These are phyloP conservation scores for Oenanthe oenanthe DNA, from an alignment of 2,113 vertebrate genomes.

Conservation along the genomic window DNA sequence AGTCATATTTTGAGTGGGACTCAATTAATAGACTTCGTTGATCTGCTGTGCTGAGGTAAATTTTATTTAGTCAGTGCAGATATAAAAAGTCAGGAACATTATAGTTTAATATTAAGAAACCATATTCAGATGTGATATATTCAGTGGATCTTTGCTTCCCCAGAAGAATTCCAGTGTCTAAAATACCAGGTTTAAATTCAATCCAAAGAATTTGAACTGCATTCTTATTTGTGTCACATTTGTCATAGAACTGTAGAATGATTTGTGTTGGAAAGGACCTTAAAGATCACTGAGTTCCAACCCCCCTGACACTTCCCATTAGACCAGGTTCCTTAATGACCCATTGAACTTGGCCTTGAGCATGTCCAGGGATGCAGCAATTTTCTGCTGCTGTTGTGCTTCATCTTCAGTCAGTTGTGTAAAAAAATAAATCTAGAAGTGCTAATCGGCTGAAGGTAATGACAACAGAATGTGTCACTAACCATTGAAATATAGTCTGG, in stretches of 20 bases:
- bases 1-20: neutral
- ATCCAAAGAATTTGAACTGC: neutral
- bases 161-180: neutral
- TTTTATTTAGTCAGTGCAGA: neutral
- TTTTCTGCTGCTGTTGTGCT: neutral
- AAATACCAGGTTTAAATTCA: neutral
- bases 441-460: slow-evolving; percentile 29
- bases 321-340: neutral
- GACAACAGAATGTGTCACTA: neutral
- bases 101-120: neutral
- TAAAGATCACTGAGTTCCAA: neutral
- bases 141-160: neutral
- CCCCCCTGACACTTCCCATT: neutral
- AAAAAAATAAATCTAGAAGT: neutral
- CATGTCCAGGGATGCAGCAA: neutral
- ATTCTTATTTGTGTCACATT: neutral
- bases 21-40: neutral
- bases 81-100: neutral
- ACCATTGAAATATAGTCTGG: neutral
- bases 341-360: neutral
- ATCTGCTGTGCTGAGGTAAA: neutral
- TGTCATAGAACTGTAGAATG: neutral
- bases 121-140: neutral
- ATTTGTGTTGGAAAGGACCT: neutral
- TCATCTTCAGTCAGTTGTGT: neutral